A percentile compares a stretch with the other conserved stretches of the same genome.
These are phyloP conservation scores for Alethe diademata DNA, from an alignment of 2,113 vertebrate species.

Conservation along the genomic window DNA sequence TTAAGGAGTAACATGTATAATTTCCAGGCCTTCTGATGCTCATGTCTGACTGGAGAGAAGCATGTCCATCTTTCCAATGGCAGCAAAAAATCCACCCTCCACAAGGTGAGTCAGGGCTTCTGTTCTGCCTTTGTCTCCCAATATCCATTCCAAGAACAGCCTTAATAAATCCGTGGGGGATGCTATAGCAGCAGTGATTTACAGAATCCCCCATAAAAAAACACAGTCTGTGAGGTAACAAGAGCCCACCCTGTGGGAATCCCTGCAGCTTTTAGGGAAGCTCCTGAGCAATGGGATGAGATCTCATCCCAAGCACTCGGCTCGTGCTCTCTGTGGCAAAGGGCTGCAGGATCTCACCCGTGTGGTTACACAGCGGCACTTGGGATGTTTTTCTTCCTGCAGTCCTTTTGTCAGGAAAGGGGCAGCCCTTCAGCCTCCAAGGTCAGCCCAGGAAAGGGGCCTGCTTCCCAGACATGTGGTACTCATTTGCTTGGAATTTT, in stretches of 20 bases:
- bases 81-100: background rate
- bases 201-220: background rate
- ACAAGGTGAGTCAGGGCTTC: background rate
- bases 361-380: fast-evolving
- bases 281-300: background rate
- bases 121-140: background rate
- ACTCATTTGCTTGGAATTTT: conserved; percentile 26
- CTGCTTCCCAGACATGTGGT: background rate
- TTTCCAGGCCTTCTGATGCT: background rate
- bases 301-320: fast-evolving
- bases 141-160: background rate
- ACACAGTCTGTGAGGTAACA: background rate
- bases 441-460: conserved; percentile 2
- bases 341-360: background rate
- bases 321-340: background rate
- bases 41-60: background rate
- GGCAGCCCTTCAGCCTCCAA: background rate
- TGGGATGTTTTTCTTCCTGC: background rate
- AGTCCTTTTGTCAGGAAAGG: background rate
- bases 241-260: background rate
- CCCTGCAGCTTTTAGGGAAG: background rate
- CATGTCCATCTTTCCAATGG: background rate
- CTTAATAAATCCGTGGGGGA: background rate
- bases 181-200: background rate
- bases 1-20: background rate